Evolutionary conservation across 2,113 vertebrate genomes (phyloP), one percentile per base, ranked within the genome.

Genomic region (Lepisosteus osseus): DNA sequence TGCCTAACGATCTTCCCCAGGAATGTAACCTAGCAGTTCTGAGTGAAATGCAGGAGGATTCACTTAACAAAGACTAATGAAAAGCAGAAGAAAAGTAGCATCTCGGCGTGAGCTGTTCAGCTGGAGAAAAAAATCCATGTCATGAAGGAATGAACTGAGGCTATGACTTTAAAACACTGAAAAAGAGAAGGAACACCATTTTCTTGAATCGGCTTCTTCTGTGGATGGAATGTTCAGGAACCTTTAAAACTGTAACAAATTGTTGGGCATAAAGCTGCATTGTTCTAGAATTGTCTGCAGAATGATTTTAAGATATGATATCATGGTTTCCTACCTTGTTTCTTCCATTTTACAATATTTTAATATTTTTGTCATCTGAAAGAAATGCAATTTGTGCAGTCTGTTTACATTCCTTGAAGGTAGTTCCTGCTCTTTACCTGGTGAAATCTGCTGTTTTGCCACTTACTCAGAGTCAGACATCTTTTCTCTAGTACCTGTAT

Each of bases 51-150:
- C 85, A 88, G 82, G 89, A 90, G 69, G 80, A 82, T 78, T 79
- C 83, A 79, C 85, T 87, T 77, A 89, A 84, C 85, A 86, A 84
- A 88, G 87, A 92, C 87, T 92, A 89, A 87, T 42, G 68, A 40
- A 15, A 41, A 57, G 14, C 56, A 15, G 54, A 61, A n/a, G 68
- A 70, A n/a, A 42, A 61, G 56, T 57, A 41, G 40, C 68, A 41
- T 4, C 68, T 57, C 67, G 69, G 75, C 67, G n/a, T 69, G 61
- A 59, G 75, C 72, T 67, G 43, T 57, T 70, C 55, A 62, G 66
- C 63, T 41, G 72, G 79, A 80, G 78, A 43, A 65, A 65, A 41
- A 65, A 41, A 40, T 65, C 62, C 62, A 51, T 65, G n/a, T 65
- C 9, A 29, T 15, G 62, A 65, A 41, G 62, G 62, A 65, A 65